Base-by-base conservation (phyloP, 2,113 vertebrate genomes). In the Myanophis thanlyinensis region DNA sequence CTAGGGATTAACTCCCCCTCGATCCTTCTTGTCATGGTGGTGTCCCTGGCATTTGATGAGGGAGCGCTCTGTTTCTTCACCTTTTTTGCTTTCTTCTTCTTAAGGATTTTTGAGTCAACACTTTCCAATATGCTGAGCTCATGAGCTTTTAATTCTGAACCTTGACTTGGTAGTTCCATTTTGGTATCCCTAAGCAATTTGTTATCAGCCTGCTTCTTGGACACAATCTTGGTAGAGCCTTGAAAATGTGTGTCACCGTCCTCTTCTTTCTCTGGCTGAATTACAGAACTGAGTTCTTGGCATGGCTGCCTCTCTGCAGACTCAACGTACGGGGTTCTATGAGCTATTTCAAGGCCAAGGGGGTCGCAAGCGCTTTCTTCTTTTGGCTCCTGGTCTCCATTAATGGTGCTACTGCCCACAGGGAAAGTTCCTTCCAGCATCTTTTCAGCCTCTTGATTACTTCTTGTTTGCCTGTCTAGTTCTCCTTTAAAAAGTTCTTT, bases 81-180 rank as follows among this genome's bases (percentile, higher is more conserved):
- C 73, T 95, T 97, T 44, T 96, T 90, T 90, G 93, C 94, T 90
- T 94, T 97, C 87, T 93, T 93, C 51, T 95, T 96, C 44, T 4
- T 96, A 46, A 90, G 0, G 25, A 48, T 35, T 93, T 94, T 96
- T 46, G 86, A 30, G 52, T 86, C 90, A 1, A 0, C 23, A 89
- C 84, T 87, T 67, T 92, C 92, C 46, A 25, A 51, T 18, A 12
- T 87, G 4, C 0, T 2, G 2, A 7, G 47, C 67, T 87, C 30
- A 1, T 25, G 27, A 62, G 27, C 3, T 86, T 25, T 56, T 30
- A 73, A n/a, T 94, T 88, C 90, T 52, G 15, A 15, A 46, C 0
- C 67, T 67, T 62, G 0, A 4, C 25, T 49, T 0, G 0, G 86
- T 89, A 62, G 9, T 93, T 94, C 92, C 92, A 84, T 90, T 47